Conservation (phyloP, 2,113 vertebrate species). For the Cyprinus carpio region DNA sequence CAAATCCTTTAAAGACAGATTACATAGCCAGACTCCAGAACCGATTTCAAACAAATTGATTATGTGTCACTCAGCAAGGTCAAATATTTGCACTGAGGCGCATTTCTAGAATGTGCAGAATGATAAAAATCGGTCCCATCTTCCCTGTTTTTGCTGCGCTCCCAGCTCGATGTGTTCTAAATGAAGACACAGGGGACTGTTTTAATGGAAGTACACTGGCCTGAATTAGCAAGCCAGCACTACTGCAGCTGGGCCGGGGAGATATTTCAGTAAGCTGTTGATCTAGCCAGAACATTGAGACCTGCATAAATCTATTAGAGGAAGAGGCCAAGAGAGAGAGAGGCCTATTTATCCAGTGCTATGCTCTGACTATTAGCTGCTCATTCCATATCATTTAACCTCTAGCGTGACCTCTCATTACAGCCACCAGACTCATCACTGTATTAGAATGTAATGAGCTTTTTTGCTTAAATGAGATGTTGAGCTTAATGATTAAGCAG, state of each 20-base stretch:
- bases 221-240: slow-evolving; percentile 74
- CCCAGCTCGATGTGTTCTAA: slow-evolving; percentile 70
- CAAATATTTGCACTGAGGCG: slow-evolving; percentile 71
- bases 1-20: slow-evolving; percentile 26
- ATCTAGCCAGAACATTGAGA: slow-evolving; percentile 63
- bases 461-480: slow-evolving; percentile 1
- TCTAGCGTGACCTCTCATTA: slow-evolving; percentile 18
- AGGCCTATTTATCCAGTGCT: slow-evolving; percentile 24
- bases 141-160: slow-evolving; percentile 57
- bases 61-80: slow-evolving; percentile 75
- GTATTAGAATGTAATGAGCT: not conserved
- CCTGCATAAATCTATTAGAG: slow-evolving; percentile 59
- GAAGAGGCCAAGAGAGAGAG: slow-evolving; percentile 50
- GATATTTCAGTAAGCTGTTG: slow-evolving; percentile 75
- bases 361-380: slow-evolving; percentile 27
- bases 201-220: slow-evolving; percentile 70
- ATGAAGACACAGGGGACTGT: slow-evolving; percentile 71
- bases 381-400: slow-evolving; percentile 35
- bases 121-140: slow-evolving; percentile 64
- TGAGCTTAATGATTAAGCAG: not conserved
- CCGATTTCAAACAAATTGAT: slow-evolving; percentile 71
- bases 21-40: slow-evolving; percentile 53
- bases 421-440: not conserved
- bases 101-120: slow-evolving; percentile 67
- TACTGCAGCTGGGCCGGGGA: slow-evolving; percentile 68